These are phyloP conservation scores for Andrena bicolor DNA, from an alignment of 2,888 invertebrate genomes.

Conservation along the genomic window DNA sequence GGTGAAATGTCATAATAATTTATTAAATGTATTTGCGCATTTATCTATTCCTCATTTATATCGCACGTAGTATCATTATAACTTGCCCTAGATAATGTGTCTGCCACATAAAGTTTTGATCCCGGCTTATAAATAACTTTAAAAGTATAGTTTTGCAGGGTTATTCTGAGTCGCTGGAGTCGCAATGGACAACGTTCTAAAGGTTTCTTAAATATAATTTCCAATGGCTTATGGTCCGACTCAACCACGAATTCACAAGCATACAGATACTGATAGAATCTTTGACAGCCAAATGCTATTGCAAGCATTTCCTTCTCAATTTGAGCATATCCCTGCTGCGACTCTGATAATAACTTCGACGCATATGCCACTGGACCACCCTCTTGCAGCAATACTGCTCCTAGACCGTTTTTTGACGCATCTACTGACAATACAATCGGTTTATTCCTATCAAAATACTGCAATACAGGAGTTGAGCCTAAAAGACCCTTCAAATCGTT, in stretches of 20 bases:
- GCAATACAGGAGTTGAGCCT: no score
- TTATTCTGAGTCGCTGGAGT: not conserved
- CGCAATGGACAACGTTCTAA: not conserved
- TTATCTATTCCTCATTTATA: not conserved
- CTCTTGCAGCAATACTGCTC: not conserved
- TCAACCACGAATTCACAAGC: not conserved
- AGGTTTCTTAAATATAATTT: not conserved
- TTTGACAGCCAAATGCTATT: not conserved
- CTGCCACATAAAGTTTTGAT: not conserved
- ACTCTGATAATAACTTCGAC: not conserved
- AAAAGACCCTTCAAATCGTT: not conserved
- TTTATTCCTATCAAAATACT: no score
- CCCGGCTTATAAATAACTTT: not conserved
- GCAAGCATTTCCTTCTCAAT: conserved; percentile 1
- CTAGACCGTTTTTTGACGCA: not conserved
- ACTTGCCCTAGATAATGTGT: not conserved
- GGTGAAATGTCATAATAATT: not conserved
- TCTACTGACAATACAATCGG: not conserved
- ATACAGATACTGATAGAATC: not conserved
- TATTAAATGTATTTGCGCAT: conserved; percentile 1
- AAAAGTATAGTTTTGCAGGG: not conserved
- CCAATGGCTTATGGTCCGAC: not conserved
- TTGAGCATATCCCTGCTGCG: not conserved
- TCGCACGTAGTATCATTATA: not conserved
- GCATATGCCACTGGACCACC: not conserved